Base-by-base conservation (phyloP, 1,140 invertebrate genomes). In the Goniozus legneri region DNA sequence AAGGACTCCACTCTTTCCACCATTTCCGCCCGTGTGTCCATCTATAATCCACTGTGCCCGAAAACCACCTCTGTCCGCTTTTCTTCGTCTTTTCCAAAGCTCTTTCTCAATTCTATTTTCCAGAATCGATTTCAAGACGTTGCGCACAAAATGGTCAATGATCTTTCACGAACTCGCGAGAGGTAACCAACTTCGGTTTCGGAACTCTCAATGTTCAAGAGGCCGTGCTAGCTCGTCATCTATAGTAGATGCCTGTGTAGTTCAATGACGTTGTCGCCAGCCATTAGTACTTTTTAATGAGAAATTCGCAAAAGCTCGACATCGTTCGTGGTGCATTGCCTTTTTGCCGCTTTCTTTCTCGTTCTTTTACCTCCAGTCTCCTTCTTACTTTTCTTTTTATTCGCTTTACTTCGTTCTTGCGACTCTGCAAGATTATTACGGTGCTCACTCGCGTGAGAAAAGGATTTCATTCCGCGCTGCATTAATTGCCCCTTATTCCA, bases 201-300 rank as follows among this genome's bases (percentile, higher is more conserved):
- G 49, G 52, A 57, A 43, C 55, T 56, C 55, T 38, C 55, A 15
- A 55, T 40, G 50, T 42, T 35, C 46, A 52, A 18, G 19, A 41
- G 56, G 47, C 24, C 24, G 24, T 27, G 55, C 49, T 47, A 47
- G 49, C 44, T 10, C 43, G 31, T 48, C 43, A 39, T 46, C 46
- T 10, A 10, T 27, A 27, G 24, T 27, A n/a, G n/a, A n/a, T n/a
- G n/a, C n/a, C n/a, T n/a, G n/a, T n/a, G n/a, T n/a, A 43, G 45
- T 21, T 27, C 13, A 14, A n/a, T 24, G 19, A 42, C 18, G 38
- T 50, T 46, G 48, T 46, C 31, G 14, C 21, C 15, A 30, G 14
- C 36, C 38, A 50, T 46, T 35, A 22, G 30, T 14, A 46, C 18
- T 40, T 45, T 50, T 40, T 50, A 50, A 50, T 27, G 36, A 45